phyloP scores from a whole-genome alignment of 2,797 vertebrate genomes.

The Coregonus ussuriensis region DNA sequence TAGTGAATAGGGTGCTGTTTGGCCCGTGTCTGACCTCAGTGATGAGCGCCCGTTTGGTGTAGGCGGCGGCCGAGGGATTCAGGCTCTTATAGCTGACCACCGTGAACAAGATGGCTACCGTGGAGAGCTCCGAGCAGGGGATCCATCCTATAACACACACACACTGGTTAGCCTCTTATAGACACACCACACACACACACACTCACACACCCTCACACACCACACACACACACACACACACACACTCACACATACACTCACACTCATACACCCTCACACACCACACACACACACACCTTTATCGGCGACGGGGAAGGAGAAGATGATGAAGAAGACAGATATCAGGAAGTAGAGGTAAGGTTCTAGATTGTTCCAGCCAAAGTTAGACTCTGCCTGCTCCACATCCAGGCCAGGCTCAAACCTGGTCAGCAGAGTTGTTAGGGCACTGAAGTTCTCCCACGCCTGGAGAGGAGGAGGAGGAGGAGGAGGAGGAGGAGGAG shows the following conservation, averaged over 20 bases:
- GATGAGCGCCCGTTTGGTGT: conserved; percentile 82
- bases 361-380: conserved; percentile 96
- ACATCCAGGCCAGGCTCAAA: conserved; percentile 93
- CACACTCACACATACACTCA: too few relatives aligned
- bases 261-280: too few relatives aligned
- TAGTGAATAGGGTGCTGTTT: neutral
- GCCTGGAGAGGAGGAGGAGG: conserved; percentile 64
- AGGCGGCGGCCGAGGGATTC: conserved; percentile 81
- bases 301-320: conserved; percentile 94
- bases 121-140: conserved; percentile 92
- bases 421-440: conserved; percentile 88
- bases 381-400: conserved; percentile 93
- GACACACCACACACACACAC: too few relatives aligned
- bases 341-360: conserved; percentile 91
- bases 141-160: conserved; percentile 73
- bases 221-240: conserved; percentile 26
- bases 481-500: neutral
- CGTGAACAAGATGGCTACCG: conserved; percentile 89
- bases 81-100: conserved; percentile 91
- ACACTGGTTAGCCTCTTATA: too few relatives aligned
- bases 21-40: conserved; percentile 76
- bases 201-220: too few relatives aligned
- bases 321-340: conserved; percentile 92
- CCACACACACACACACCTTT: conserved; percentile 61
- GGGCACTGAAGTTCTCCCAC: conserved; percentile 91